phyloP scores from a whole-genome alignment of 2,113 vertebrate species.

The Odocoileus virginianus region DNA sequence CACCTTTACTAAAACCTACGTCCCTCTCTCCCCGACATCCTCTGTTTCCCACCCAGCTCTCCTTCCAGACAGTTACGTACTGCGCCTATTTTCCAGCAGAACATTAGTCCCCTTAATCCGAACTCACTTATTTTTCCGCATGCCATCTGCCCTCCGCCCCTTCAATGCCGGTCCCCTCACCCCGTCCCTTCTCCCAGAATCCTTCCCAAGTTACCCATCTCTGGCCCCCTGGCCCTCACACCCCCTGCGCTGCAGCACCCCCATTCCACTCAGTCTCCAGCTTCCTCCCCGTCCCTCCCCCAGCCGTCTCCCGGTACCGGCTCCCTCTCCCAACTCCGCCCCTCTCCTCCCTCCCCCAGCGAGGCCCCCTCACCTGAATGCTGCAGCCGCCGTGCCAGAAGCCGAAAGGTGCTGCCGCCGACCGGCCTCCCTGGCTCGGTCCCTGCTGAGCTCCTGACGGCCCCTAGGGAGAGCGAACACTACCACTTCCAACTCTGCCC shows the following conservation, averaged over 20 bases:
- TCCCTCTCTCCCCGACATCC: not conserved
- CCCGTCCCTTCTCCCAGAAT: conserved; percentile 33
- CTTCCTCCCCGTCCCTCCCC: not conserved
- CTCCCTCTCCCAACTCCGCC: conserved; percentile 59
- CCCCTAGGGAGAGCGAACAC: conserved; percentile 52
- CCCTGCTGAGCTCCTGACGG: not conserved
- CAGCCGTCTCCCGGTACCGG: not conserved
- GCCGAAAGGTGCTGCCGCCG: conserved; percentile 46
- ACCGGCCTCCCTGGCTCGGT: conserved; percentile 40
- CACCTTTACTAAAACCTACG: not conserved
- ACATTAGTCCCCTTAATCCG: not conserved
- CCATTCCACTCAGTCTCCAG: not conserved
- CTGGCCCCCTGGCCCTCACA: not conserved
- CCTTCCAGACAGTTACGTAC: not conserved
- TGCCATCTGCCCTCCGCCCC: not conserved
- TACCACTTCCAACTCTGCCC: conserved; percentile 57
- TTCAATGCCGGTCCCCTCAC: conserved; percentile 23
- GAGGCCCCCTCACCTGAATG: conserved; percentile 65
- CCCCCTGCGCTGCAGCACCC: not conserved
- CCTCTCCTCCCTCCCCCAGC: not conserved
- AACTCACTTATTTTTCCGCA: not conserved
- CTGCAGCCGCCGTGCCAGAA: conserved; percentile 5
- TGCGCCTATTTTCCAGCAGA: not conserved
- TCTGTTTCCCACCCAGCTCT: not conserved
- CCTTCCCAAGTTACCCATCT: not conserved